Evolutionary conservation across 64 coral and sea anemone species (phyloP), one percentile per base, ranked within the genome.

Genomic region (Montipora capricornis): DNA sequence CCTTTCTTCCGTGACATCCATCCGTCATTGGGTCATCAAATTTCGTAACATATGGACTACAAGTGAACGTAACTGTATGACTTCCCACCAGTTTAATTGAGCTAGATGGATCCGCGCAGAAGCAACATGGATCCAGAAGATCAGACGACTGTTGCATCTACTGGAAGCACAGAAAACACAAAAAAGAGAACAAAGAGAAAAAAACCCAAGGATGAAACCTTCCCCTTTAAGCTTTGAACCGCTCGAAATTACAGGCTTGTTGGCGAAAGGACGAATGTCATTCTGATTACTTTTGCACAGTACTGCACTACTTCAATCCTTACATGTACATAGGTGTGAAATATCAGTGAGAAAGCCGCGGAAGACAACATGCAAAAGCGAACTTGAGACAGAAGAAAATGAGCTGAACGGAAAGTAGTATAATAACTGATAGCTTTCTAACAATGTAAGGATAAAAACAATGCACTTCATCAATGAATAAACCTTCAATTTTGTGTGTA

Each of bases 391-490:
- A 29, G 29, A 29, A 29, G 29, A 29, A 29, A 29, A 29, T 29
- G 29, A 29, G 29, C 29, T 29, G 29, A 29, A 29, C 29, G 29
- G 29, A 29, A 29, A 29, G 29, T 29, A 29, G 29, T 29, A 29
- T 29, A 29, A 29, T 29, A 29, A 29, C 29, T 29, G 29, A 29
- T 29, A 29, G 29, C 29, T 29, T 29, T 29, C 29, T 29, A 29
- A 29, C 29, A 29, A 29, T 29, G 29, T 29, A 29, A 29, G 29
- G 29, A 29, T 73, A 1, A 29, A 5, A 73, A 24, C 87, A 89
- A 19, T 89, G 87, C 37, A 73, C 61, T 78, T 89, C 74, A 24
- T 89, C 87, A 26, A 89, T 78, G 76, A 89, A 89, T 17, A 89
- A 74, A 62, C 53, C 87, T 15, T 89, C 16, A 22, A 89, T 57